phyloP scores from a whole-genome alignment of 2,113 vertebrate species.

The Sinocyclocheilus grahami region DNA sequence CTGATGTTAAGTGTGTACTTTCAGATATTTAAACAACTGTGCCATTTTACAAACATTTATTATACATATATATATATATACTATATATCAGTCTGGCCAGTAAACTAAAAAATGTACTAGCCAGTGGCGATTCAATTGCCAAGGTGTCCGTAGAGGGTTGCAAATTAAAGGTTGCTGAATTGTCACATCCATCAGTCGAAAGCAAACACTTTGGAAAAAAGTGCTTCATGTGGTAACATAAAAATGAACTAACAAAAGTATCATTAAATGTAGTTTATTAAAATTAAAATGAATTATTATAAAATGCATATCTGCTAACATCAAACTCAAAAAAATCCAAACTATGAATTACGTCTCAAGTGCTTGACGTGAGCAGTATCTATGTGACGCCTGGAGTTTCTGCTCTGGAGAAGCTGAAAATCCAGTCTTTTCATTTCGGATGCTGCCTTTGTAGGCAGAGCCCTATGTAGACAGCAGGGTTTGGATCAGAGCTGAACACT shows the following conservation, averaged over 20 bases:
- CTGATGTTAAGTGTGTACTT: too few species aligned
- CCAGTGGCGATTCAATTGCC: too few species aligned
- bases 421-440: neutral
- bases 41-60: too few species aligned
- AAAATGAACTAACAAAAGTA: too few species aligned
- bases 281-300: neutral
- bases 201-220: neutral
- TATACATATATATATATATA: too few species aligned
- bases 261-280: neutral
- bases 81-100: too few species aligned
- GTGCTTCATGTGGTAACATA: too few species aligned
- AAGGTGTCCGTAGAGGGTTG: too few species aligned
- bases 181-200: neutral
- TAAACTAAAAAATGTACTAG: too few species aligned
- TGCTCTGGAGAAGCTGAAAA: neutral
- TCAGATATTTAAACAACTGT: too few species aligned
- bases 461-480: conserved; percentile 36
- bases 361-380: neutral
- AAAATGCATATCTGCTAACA: neutral
- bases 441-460: neutral
- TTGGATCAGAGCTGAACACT: neutral
- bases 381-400: neutral
- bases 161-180: neutral
- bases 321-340: neutral
- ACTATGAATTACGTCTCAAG: neutral